phyloP scores from a whole-genome alignment of 2,888 invertebrate species.

The Polietes domitor region DNA sequence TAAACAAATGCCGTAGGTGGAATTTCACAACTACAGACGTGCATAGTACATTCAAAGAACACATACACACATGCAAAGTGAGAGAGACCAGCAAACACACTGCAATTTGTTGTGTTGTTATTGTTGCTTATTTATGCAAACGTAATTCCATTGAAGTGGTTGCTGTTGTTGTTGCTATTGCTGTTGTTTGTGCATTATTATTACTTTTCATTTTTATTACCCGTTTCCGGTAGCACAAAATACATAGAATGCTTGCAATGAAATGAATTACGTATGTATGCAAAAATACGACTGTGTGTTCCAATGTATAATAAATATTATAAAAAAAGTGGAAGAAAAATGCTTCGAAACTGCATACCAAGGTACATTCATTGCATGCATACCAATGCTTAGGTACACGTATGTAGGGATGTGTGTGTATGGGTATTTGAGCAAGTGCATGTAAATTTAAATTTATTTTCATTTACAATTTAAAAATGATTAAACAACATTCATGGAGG shows the following conservation, averaged over 20 bases:
- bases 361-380: neutral
- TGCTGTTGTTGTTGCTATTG: too few species aligned
- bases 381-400: neutral
- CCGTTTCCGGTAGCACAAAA: constrained; percentile 60
- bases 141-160: constrained; percentile 66
- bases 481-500: neutral
- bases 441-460: constrained; percentile 17
- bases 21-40: constrained; percentile 28
- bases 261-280: neutral
- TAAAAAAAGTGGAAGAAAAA: neutral
- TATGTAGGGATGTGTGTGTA: constrained; percentile 7
- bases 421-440: neutral
- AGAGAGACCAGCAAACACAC: neutral
- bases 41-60: neutral
- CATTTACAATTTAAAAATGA: constrained; percentile 4
- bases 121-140: constrained; percentile 67
- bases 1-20: constrained; percentile 57
- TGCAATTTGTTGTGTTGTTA: constrained; percentile 7
- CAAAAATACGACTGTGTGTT: neutral
- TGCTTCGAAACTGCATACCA: constrained; percentile 2
- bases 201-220: constrained; percentile 68
- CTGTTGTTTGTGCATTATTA: constrained; percentile 47
- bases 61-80: neutral
- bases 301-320: neutral
- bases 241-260: neutral